phyloP scores from a whole-genome alignment of 2,113 vertebrate genomes.

The Gymnobelideus leadbeateri region DNA sequence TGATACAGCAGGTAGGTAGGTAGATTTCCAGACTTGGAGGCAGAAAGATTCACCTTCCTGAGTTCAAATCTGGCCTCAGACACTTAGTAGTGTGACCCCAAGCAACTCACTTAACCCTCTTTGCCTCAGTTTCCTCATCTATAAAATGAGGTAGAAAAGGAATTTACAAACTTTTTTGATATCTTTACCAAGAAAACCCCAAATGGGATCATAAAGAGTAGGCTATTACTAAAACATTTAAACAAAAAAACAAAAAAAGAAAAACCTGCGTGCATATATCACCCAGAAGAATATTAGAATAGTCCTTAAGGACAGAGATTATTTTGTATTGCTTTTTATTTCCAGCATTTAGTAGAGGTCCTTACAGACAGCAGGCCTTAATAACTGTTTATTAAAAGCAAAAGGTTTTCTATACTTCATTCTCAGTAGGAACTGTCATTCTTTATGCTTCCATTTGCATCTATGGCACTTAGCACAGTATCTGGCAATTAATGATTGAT shows the following conservation, averaged over 20 bases:
- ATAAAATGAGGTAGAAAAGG: no score
- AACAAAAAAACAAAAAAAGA: no score
- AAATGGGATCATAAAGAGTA: no score
- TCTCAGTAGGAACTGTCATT: background rate
- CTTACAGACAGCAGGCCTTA: background rate
- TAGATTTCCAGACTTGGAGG: no score
- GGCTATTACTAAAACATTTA: no score
- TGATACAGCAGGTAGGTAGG: background rate
- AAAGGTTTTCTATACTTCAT: background rate
- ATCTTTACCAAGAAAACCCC: no score
- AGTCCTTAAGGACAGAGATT: background rate
- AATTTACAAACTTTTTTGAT: no score
- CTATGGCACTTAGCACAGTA: background rate
- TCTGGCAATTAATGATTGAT: background rate
- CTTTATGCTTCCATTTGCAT: background rate
- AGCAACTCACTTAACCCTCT: no score
- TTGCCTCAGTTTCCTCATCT: no score
- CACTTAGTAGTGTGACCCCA: no score
- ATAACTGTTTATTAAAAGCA: background rate
- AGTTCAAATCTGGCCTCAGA: no score
- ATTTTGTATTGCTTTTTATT: background rate
- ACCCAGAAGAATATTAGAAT: background rate
- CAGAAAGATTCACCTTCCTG: no score
- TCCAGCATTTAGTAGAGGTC: background rate
- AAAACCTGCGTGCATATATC: background rate